Base-by-base conservation (phyloP, 2,888 invertebrate species). In the Drosophila eohydei region DNA sequence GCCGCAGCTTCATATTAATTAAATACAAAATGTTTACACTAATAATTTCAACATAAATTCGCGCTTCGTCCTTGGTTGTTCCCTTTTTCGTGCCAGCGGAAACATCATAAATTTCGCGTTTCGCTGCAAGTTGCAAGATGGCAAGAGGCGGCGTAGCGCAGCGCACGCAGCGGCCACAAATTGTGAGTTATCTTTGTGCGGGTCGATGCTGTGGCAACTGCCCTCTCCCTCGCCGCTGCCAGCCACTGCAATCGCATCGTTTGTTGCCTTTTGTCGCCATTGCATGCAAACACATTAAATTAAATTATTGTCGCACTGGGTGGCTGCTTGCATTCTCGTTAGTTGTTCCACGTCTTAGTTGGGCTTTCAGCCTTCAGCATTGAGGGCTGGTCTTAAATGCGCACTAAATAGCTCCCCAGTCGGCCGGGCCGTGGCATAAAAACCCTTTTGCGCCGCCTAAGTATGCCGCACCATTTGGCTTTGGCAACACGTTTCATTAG, bases 11-110 rank as follows among this genome's bases (percentile, higher is more conserved):
- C 74, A 82, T 84, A 90, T 89, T 89, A 90, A 89, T 90, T 89
- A 89, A 89, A 89, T 90, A 90, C 84, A 87, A 89, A 90, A 89
- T 89, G 89, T 89, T 90, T 89, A 83, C 89, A 83, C 89, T 87
- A 90, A 90, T 90, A 89, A 84, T 89, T 87, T 87, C 74, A 78
- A 72, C 91, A 90, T 84, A 79, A 90, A 88, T 83, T 75, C 61
- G 50, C 67, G 44, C 9, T 16, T 21, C 21, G 57, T 28, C n/a
- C 40, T 55, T 28, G 14, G 48, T 59, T 56, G 50, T 8, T 34
- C 12, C 12, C 38, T 4, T 38, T 52, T 52, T 7, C 36, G 28
- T 9, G 12, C 38, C 52, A 64, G 68, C 83, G 88, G 88, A 86
- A 83, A 76, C 70, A 71, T 77, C 87, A 86, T 86, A 86, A 86